These are phyloP conservation scores for Aporophyla lueneburgensis DNA, from an alignment of 2,888 invertebrate genomes.

Conservation along the genomic window DNA sequence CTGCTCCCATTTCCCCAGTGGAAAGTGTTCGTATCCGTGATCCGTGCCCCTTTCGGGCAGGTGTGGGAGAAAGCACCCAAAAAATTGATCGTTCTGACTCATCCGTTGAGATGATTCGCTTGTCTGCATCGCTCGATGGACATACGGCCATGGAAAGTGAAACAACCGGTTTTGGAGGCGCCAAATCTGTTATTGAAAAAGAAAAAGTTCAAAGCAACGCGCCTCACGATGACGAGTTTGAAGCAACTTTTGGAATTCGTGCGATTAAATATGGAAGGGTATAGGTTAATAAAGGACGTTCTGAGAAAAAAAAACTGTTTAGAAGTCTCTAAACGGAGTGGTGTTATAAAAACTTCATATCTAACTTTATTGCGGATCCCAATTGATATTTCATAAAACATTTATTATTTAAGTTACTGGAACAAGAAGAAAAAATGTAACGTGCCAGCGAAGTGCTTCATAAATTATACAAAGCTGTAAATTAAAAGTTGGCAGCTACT, in stretches of 20 bases:
- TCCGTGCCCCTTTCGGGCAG: slow-evolving; percentile 88
- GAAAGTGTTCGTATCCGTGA: slow-evolving; percentile 90
- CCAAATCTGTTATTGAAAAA: slow-evolving; percentile 76
- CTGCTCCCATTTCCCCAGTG: slow-evolving; percentile 88
- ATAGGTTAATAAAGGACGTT: slow-evolving; percentile 11
- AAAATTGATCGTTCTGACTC: slow-evolving; percentile 86
- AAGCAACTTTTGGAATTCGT: slow-evolving; percentile 29
- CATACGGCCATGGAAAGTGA: slow-evolving; percentile 83
- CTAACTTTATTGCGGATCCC: slow-evolving; percentile 29
- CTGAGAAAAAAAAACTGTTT: slow-evolving; percentile 2
- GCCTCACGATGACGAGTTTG: slow-evolving; percentile 36
- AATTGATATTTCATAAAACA: slow-evolving; percentile 45
- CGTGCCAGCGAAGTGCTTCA: slow-evolving; percentile 54
- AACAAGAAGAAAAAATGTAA: slow-evolving; percentile 45
- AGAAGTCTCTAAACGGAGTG: slow-evolving; percentile 21
- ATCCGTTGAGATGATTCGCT: slow-evolving; percentile 83
- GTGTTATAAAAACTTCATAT: slow-evolving; percentile 25
- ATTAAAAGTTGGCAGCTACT: slow-evolving; percentile 67
- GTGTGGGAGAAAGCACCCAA: slow-evolving; percentile 90
- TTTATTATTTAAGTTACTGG: slow-evolving; percentile 55
- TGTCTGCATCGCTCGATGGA: slow-evolving; percentile 72
- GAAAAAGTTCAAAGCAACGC: slow-evolving; percentile 73
- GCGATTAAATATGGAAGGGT: slow-evolving; percentile 26
- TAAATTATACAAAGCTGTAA: slow-evolving; percentile 69
- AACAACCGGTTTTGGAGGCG: slow-evolving; percentile 83